Evolutionary conservation across 2,113 vertebrate species (phyloP), one percentile per base, ranked within the genome.

Genomic region (Scophthalmus maximus): DNA sequence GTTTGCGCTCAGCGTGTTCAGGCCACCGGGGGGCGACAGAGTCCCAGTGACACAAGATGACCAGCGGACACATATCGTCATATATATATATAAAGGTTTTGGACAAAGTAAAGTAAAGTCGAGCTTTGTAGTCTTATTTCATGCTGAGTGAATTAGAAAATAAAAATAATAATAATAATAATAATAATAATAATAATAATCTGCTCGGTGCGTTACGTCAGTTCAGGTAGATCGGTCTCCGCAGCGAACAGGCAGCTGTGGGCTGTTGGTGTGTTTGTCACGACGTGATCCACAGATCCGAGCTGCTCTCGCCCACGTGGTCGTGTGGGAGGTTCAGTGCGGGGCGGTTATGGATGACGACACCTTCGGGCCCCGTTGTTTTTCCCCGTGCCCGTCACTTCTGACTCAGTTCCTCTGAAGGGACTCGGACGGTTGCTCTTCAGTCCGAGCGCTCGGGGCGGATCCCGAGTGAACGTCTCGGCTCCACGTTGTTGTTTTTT

Each of bases 261-360:
- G 83, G 86, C 0, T 18, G 68, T 0, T 20, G 60, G 64, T 57
- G 65, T 25, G 62, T 85, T 78, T 84, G 80, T 87, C 87, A 87
- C 58, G n/a, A 12, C 47, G 9, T 81, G 77, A 84, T 76, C 78
- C 81, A 68, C 75, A 78, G 66, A 64, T 86, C 52, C 50, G 57
- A 82, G 75, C 72, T 29, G 66, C 58, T 65, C 63, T 78, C 76
- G 75, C 81, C 83, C 29, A 64, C 81, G 4, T 78, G 46, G 50
- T 7, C 36, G 50, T 36, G 85, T 86, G 70, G 85, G 81, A 62
- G 70, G 83, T 15, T 23, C 7, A 1, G 73, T n/a, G n/a, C n/a
- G n/a, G 72, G 20, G 64, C 73, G 73, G 64, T 79, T 82, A 70
- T 58, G 59, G 70, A 61, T 76, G 81, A 10, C 49, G 49, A 76